Conservation (phyloP, 2,797 vertebrate genomes). For the Lepilemur septentrionalis region DNA sequence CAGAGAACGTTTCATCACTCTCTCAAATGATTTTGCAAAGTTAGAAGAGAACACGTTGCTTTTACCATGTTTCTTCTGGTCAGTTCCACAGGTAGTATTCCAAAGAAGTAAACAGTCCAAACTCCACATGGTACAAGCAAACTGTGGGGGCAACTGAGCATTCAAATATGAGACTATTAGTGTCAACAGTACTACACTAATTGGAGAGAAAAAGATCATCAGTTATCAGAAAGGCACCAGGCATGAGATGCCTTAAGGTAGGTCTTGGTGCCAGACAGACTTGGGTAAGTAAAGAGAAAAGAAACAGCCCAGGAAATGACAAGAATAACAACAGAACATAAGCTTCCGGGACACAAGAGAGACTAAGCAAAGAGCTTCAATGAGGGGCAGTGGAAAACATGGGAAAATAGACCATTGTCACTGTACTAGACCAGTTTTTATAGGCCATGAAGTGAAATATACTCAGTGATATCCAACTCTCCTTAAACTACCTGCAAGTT, state of each 20-base stretch:
- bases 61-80: conserved; percentile 6
- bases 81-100: neutral
- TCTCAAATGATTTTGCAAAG: neutral
- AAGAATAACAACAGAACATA: neutral
- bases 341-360: neutral
- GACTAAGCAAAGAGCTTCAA: neutral
- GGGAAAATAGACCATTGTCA: neutral
- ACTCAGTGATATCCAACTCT: neutral
- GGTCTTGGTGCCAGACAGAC: conserved; percentile 1
- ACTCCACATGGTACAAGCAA: neutral
- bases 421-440: neutral
- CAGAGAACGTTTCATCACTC: neutral
- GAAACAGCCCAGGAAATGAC: neutral
- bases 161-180: neutral
- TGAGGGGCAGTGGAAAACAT: neutral
- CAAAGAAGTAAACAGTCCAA: neutral
- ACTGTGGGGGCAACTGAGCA: neutral
- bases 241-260: neutral
- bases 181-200: neutral
- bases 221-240: neutral
- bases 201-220: neutral
- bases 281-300: conserved; percentile 38
- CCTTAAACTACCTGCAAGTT: neutral
- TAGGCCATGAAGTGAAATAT: neutral
- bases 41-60: neutral